phyloP scores from a whole-genome alignment of 2,797 vertebrate genomes.

The Acomys russatus region DNA sequence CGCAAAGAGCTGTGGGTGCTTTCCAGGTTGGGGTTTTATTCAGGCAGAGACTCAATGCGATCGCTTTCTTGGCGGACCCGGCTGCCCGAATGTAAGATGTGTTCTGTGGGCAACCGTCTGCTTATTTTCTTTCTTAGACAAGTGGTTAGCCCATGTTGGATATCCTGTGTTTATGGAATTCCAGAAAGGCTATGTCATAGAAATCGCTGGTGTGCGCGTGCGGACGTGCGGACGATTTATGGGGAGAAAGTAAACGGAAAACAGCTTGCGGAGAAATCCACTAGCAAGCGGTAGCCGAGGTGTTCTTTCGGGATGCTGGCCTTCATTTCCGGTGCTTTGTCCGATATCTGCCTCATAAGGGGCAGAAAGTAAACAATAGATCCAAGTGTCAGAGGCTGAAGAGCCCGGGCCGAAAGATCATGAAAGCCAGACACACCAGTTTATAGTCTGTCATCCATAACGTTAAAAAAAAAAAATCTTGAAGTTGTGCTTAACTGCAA shows the following conservation, averaged over 20 bases:
- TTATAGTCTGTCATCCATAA: slow-evolving; percentile 50
- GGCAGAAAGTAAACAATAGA: slow-evolving; percentile 60
- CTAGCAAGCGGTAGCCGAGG: slow-evolving; percentile 49
- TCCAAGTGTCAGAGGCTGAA: neutral
- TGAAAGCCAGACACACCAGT: neutral
- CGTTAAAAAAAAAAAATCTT: slow-evolving; percentile 22
- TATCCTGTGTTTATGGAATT: slow-evolving; percentile 90
- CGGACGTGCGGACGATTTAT: slow-evolving; percentile 3
- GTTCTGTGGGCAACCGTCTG: slow-evolving; percentile 86
- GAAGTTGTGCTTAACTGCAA: slow-evolving; percentile 48
- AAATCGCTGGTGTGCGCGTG: slow-evolving; percentile 72
- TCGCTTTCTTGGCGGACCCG: slow-evolving; percentile 80
- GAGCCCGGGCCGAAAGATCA: neutral
- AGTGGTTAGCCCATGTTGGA: slow-evolving; percentile 85
- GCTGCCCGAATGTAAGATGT: slow-evolving; percentile 82
- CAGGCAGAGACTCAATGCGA: slow-evolving; percentile 54
- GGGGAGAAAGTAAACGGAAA: slow-evolving; percentile 70
- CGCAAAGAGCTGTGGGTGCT: slow-evolving; percentile 68
- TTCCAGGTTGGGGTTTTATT: slow-evolving; percentile 75
- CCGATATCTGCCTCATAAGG: slow-evolving; percentile 61
- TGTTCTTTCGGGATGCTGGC: slow-evolving; percentile 21
- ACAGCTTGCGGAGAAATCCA: slow-evolving; percentile 79
- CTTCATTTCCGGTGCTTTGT: neutral
- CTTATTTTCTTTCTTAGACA: slow-evolving; percentile 89
- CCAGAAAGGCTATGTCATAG: slow-evolving; percentile 87